Evolutionary conservation across 2,888 invertebrate species (phyloP).

Genomic region (Thymelicus lineola): DNA sequence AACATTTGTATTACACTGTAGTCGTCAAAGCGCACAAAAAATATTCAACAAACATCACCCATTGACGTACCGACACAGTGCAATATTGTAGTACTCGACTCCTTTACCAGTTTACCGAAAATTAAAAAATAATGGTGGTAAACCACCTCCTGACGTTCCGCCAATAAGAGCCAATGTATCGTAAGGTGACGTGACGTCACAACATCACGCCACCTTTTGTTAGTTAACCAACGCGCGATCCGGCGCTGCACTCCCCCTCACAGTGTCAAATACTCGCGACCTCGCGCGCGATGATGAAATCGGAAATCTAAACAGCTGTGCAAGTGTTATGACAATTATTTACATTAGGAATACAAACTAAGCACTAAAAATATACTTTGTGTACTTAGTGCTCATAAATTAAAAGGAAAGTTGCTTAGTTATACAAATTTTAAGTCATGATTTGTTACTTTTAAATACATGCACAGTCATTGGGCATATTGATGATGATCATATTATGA

Average conservation of each 20-base stretch:
- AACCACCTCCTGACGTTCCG: constrained; percentile 42
- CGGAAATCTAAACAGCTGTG: constrained; percentile 36
- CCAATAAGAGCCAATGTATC: constrained; percentile 70
- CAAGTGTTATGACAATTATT: background rate
- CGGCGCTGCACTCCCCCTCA: constrained; percentile 66
- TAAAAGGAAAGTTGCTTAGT: too few relatives aligned
- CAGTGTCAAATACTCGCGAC: constrained; percentile 46
- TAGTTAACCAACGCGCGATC: constrained; percentile 73
- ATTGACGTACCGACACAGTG: constrained; percentile 30
- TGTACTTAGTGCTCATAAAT: too few relatives aligned
- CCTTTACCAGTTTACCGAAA: constrained; percentile 20
- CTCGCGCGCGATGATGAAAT: constrained; percentile 44
- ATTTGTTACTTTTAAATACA: too few relatives aligned
- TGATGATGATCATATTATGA: too few relatives aligned
- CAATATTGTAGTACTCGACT: constrained; percentile 21
- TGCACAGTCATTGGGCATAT: too few relatives aligned
- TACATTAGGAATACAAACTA: background rate
- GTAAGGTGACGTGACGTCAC: constrained; percentile 82
- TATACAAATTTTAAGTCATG: too few relatives aligned
- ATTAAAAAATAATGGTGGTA: constrained; percentile 25
- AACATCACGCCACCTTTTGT: constrained; percentile 84
- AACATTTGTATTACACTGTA: background rate
- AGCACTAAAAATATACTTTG: background rate
- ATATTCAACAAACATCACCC: constrained; percentile 6
- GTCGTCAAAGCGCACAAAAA: background rate